phyloP scores from a whole-genome alignment of 2,113 vertebrate genomes.

The Gymnogyps californianus region DNA sequence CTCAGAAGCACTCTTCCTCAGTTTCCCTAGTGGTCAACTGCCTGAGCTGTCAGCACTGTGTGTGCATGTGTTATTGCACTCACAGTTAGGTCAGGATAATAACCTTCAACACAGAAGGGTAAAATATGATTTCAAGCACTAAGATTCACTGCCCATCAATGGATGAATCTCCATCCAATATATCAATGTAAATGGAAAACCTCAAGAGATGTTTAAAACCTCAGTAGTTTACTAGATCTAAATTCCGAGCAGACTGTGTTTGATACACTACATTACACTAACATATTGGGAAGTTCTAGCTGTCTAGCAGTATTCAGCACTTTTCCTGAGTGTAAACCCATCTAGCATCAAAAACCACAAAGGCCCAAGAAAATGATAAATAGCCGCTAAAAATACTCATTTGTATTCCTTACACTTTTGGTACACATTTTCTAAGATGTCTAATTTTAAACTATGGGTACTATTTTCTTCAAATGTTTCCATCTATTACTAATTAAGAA shows the following conservation, averaged over 20 bases:
- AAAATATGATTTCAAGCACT: not conserved
- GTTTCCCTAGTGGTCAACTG: not conserved
- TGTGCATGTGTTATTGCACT: fast-evolving
- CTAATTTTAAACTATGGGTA: not conserved
- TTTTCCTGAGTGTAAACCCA: not conserved
- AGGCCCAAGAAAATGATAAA: not conserved
- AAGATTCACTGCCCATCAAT: not conserved
- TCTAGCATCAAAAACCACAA: not conserved
- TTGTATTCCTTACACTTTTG: not conserved
- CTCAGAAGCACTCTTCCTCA: not conserved
- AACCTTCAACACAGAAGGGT: not conserved
- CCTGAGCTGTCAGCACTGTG: not conserved
- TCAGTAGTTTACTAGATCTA: not conserved
- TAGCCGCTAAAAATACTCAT: not conserved
- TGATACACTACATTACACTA: not conserved
- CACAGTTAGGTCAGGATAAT: not conserved
- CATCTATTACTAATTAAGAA: not conserved
- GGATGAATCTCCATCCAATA: not conserved
- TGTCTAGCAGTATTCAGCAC: not conserved
- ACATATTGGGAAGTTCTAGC: not conserved
- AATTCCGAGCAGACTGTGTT: not conserved
- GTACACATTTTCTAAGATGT: not conserved
- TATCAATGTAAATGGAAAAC: not conserved
- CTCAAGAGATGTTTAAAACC: not conserved
- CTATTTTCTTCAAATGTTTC: not conserved